These are phyloP conservation scores for Ochlodes sylvanus DNA, from an alignment of 2,888 invertebrate genomes.

Conservation along the genomic window DNA sequence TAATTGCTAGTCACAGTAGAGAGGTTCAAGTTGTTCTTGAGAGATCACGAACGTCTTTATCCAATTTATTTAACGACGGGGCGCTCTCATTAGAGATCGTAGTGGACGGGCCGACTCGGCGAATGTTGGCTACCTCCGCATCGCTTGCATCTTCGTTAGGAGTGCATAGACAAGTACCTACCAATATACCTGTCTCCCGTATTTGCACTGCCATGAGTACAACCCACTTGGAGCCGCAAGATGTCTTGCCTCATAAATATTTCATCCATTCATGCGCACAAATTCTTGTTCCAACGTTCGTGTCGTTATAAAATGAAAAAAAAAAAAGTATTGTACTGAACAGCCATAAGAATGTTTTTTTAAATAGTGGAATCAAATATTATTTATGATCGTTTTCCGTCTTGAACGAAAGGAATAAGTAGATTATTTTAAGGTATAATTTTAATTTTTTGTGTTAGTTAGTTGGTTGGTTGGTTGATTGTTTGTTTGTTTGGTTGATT, in stretches of 20 bases:
- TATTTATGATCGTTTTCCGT: too few species aligned
- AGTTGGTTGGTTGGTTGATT: too few species aligned
- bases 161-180: slow-evolving; percentile 47
- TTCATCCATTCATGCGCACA: slow-evolving; percentile 16
- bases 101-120: slow-evolving; percentile 61
- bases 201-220: slow-evolving; percentile 24
- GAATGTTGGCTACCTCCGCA: slow-evolving; percentile 65
- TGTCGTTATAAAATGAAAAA: slow-evolving; percentile 7
- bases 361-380: background rate
- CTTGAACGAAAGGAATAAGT: too few species aligned
- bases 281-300: background rate
- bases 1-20: slow-evolving; percentile 82
- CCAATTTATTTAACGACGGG: slow-evolving; percentile 84
- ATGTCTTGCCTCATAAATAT: slow-evolving; percentile 28
- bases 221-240: slow-evolving; percentile 26
- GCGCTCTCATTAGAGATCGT: slow-evolving; percentile 79
- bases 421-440: too few species aligned
- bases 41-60: slow-evolving; percentile 84
- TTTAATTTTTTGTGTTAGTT: too few species aligned
- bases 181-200: slow-evolving; percentile 24
- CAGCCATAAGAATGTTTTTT: background rate
- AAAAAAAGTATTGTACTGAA: background rate
- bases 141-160: slow-evolving; percentile 67
- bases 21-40: slow-evolving; percentile 81
- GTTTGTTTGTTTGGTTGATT: too few species aligned